phyloP scores from a whole-genome alignment of 2,113 vertebrate species.

The Polyodon spathula region DNA sequence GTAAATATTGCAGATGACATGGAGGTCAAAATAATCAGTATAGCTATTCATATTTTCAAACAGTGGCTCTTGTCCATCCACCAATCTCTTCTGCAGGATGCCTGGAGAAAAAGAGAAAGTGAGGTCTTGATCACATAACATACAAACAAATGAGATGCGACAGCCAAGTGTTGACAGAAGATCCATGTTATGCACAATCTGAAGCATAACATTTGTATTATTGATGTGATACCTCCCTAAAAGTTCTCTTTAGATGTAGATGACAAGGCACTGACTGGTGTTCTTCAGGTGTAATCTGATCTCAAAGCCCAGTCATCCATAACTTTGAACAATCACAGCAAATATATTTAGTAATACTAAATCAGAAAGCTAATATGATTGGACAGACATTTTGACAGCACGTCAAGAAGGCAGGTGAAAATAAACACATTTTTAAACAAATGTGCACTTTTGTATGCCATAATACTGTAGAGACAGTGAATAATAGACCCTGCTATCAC shows the following conservation, averaged over 20 bases:
- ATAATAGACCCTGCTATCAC: no score
- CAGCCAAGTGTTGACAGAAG: constrained; percentile 37
- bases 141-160: constrained; percentile 55
- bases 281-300: no score
- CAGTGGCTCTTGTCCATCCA: constrained; percentile 17
- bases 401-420: no score
- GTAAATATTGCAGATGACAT: constrained; percentile 1
- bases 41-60: not conserved
- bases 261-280: no score
- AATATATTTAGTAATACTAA: no score
- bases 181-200: constrained; percentile 30
- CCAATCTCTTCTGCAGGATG: constrained; percentile 31
- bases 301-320: no score
- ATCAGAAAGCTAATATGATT: no score
- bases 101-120: constrained; percentile 16
- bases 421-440: no score
- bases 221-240: constrained; percentile 34
- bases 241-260: constrained; percentile 4
- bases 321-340: no score
- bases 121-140: constrained; percentile 25
- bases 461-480: no score
- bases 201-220: constrained; percentile 23
- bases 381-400: no score
- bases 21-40: not conserved
- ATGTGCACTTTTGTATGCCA: no score